Conservation (phyloP, 2,888 invertebrate genomes). For the Andrena bicolor region DNA sequence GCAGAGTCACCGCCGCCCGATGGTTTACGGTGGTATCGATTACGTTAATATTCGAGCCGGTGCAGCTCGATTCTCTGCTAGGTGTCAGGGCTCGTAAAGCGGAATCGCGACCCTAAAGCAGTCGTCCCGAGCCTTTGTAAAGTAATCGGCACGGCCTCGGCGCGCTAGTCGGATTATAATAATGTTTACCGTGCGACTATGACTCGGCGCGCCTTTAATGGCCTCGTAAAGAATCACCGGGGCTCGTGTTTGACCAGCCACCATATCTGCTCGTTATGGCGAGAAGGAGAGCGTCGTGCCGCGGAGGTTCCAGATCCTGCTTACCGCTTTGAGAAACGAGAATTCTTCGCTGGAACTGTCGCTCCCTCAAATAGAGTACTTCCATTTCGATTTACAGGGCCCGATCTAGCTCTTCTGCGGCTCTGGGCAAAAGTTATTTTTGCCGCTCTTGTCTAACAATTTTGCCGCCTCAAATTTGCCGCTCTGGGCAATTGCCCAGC, state of each 20-base stretch:
- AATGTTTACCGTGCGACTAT: constrained; percentile 78
- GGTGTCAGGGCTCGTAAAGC: constrained; percentile 80
- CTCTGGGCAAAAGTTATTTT: too few species aligned
- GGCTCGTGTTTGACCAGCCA: constrained; percentile 75
- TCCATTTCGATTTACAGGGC: background rate
- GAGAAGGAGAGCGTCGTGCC: constrained; percentile 24
- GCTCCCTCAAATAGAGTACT: background rate
- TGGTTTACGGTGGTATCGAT: constrained; percentile 82
- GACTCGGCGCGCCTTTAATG: constrained; percentile 75
- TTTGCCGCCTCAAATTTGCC: too few species aligned
- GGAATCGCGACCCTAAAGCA: constrained; percentile 52
- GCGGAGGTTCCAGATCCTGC: constrained; percentile 39
- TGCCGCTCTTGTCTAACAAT: too few species aligned
- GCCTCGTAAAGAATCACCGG: constrained; percentile 78
- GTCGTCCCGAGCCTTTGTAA: constrained; percentile 69
- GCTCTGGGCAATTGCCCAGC: too few species aligned
- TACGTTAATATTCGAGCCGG: constrained; percentile 81
- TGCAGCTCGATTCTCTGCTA: constrained; percentile 62
- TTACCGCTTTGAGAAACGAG: constrained; percentile 19
- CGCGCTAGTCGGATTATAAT: constrained; percentile 77
- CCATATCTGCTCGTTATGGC: constrained; percentile 75
- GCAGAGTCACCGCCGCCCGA: constrained; percentile 75
- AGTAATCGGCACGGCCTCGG: constrained; percentile 70
- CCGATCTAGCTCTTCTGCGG: too few species aligned
- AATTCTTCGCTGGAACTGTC: constrained; percentile 10